Evolutionary conservation across 2,797 vertebrate genomes (phyloP).

Genomic region (Syngnathus acus): DNA sequence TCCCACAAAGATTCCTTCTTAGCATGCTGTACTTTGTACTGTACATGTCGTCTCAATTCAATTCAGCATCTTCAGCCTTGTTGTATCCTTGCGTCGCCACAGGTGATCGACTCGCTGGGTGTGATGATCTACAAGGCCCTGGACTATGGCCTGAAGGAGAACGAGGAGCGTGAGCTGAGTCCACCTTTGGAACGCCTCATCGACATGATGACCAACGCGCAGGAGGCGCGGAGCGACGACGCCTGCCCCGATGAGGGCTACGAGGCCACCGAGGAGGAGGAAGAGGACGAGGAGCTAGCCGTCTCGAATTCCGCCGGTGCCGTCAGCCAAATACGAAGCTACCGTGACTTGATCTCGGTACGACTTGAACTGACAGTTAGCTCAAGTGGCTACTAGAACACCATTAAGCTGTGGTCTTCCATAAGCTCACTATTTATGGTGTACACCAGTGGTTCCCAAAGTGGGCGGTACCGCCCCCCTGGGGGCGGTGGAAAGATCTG

Average conservation of each 20-base stretch:
- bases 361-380: conserved; percentile 7
- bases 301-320: conserved; percentile 30
- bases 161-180: conserved; percentile 91
- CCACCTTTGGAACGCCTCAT: conserved; percentile 90
- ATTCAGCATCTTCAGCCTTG: background rate
- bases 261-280: conserved; percentile 88
- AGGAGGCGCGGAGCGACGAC: conserved; percentile 71
- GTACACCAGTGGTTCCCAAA: too few species aligned
- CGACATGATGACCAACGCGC: conserved; percentile 87
- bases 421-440: background rate
- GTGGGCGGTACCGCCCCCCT: too few species aligned
- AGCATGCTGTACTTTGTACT: background rate
- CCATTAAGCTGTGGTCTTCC: background rate
- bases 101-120: conserved; percentile 93
- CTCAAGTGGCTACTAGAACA: background rate
- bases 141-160: conserved; percentile 95
- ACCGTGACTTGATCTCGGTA: conserved; percentile 84
- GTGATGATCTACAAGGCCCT: conserved; percentile 98
- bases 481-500: too few species aligned
- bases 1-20: background rate
- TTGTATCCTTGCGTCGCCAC: background rate
- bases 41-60: background rate
- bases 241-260: conserved; percentile 88
- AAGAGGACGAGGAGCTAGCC: conserved; percentile 57
- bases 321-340: conserved; percentile 69